Conservation (phyloP, 2,113 vertebrate genomes). For the Desmodus rotundus region DNA sequence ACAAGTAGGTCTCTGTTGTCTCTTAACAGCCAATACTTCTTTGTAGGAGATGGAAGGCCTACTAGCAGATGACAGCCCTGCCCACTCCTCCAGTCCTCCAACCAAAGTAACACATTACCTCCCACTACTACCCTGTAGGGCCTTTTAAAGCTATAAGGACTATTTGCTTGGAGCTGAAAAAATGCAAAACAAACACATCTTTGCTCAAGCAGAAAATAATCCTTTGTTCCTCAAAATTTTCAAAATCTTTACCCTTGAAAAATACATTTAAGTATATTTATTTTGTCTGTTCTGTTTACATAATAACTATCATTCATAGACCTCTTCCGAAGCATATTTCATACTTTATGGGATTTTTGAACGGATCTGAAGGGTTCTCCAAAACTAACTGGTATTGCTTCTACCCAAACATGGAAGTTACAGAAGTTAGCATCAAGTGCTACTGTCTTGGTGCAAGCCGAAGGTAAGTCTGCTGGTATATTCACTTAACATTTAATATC, state of each 20-base stretch:
- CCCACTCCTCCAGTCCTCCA: background rate
- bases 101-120: background rate
- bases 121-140: no score
- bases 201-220: constrained; percentile 31
- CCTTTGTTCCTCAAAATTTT: background rate
- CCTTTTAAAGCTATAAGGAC: background rate
- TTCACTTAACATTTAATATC: background rate
- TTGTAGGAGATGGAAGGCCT: background rate
- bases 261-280: background rate
- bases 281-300: background rate
- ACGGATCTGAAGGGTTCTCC: background rate
- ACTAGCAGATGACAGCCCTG: background rate
- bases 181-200: background rate
- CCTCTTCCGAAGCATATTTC: background rate
- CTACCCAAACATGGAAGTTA: background rate
- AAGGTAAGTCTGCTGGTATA: background rate
- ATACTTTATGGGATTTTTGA: background rate
- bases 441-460: background rate
- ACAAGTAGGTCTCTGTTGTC: background rate
- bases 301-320: background rate
- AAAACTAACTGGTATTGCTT: background rate
- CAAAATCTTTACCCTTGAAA: constrained; percentile 29
- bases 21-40: background rate
- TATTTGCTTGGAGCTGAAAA: background rate
- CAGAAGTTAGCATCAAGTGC: background rate